Conservation (phyloP, 1,140 invertebrate genomes). For the Manduca sexta region DNA sequence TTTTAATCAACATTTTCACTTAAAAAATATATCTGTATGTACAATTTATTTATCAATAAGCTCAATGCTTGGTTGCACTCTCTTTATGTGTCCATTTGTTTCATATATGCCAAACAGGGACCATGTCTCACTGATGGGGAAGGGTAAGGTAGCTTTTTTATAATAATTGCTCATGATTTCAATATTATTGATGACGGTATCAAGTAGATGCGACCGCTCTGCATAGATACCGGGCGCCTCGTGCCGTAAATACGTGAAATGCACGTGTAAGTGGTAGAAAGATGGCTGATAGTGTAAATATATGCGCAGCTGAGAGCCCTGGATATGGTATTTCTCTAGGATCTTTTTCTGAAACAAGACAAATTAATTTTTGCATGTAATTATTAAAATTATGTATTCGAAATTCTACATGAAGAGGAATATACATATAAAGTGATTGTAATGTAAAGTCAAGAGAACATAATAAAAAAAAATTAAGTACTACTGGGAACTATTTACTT, state of each 20-base stretch:
- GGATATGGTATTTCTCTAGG: slow-evolving; percentile 84
- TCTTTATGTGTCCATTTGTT: slow-evolving; percentile 55
- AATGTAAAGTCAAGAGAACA: too few relatives aligned
- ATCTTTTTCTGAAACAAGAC: slow-evolving; percentile 79
- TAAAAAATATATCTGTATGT: slow-evolving; percentile 19
- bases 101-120: slow-evolving; percentile 72
- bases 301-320: slow-evolving; percentile 81
- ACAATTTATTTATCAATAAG: slow-evolving; percentile 53
- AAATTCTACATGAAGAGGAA: too few relatives aligned
- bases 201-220: slow-evolving; percentile 90
- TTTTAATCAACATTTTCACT: slow-evolving; percentile 62
- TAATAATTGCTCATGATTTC: slow-evolving; percentile 89
- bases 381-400: too few relatives aligned
- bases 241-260: slow-evolving; percentile 90
- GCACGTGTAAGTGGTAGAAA: slow-evolving; percentile 97
- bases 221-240: slow-evolving; percentile 86
- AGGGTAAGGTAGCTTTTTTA: slow-evolving; percentile 83
- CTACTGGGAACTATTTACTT: too few relatives aligned
- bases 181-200: slow-evolving; percentile 94
- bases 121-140: slow-evolving; percentile 78
- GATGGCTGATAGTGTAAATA: slow-evolving; percentile 98
- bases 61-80: slow-evolving; percentile 39
- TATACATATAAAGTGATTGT: too few relatives aligned
- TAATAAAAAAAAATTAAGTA: too few relatives aligned
- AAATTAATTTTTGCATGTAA: slow-evolving; percentile 6